Percentiles rank a stretch among this genome's conserved stretches.
phyloP scores from a whole-genome alignment of 2,888 invertebrate genomes.

The Dysmachus trigonus region DNA sequence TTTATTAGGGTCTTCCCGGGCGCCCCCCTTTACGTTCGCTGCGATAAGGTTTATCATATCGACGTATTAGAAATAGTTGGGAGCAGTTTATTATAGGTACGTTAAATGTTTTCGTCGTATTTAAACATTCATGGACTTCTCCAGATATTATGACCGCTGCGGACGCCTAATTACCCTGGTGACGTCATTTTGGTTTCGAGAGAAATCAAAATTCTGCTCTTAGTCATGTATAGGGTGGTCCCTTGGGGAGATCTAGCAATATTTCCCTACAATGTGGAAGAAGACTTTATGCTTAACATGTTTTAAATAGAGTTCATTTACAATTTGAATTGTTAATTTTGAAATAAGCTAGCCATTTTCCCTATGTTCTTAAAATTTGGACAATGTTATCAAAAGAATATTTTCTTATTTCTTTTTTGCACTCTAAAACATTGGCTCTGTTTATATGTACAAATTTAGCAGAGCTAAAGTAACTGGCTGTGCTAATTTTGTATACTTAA shows the following conservation, averaged over 20 bases:
- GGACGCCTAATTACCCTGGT: neutral
- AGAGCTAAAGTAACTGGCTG: no score
- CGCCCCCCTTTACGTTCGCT: neutral
- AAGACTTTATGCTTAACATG: neutral
- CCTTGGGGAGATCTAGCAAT: neutral
- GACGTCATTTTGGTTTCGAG: neutral
- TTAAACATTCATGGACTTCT: conserved; percentile 7
- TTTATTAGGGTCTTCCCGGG: conserved; percentile 46
- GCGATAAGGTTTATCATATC: conserved; percentile 38
- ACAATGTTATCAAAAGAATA: no score
- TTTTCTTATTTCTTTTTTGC: no score
- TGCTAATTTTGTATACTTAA: no score
- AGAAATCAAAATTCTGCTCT: neutral
- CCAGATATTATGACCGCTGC: neutral
- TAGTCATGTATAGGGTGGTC: neutral
- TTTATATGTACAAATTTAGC: no score
- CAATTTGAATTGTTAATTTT: neutral
- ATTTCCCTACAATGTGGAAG: neutral
- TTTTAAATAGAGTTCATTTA: neutral
- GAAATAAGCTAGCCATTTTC: neutral
- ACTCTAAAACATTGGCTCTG: no score
- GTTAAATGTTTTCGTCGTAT: neutral
- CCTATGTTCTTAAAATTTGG: no score
- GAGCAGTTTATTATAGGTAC: neutral
- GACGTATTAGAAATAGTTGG: conserved; percentile 37